These are phyloP conservation scores for Glyptemys insculpta DNA, from an alignment of 2,797 vertebrate genomes.

Conservation along the genomic window DNA sequence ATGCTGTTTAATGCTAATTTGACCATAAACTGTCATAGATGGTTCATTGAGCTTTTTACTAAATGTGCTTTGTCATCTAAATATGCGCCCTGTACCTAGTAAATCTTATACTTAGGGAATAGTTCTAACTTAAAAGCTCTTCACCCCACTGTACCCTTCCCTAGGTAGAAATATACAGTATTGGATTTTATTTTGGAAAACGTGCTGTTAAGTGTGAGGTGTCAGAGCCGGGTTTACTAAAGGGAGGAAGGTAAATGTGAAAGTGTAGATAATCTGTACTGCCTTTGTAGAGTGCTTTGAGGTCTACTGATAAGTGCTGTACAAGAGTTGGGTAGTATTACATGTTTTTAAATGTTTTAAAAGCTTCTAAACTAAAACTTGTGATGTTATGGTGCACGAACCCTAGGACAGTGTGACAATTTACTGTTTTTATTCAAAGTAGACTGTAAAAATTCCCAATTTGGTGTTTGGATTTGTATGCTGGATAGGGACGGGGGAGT, in stretches of 20 bases:
- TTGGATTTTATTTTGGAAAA: not conserved
- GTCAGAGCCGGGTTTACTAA: not conserved
- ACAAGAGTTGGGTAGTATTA: not conserved
- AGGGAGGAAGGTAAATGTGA: not conserved
- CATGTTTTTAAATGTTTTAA: not conserved
- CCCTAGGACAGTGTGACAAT: not conserved
- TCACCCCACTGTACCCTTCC: not conserved
- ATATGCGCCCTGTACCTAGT: not conserved
- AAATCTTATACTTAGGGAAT: not conserved
- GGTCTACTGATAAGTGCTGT: not conserved
- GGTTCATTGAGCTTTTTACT: not conserved
- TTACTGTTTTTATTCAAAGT: not conserved
- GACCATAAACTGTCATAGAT: not conserved
- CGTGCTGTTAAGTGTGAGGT: not conserved
- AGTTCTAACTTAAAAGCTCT: not conserved
- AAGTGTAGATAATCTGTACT: accelerated
- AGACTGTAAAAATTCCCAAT: not conserved
- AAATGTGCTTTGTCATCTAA: not conserved
- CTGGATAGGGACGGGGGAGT: not conserved
- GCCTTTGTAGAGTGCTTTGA: not conserved
- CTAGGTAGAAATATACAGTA: not conserved
- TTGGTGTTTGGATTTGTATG: not conserved
- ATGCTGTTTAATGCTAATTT: not conserved
- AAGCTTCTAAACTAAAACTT: not conserved
- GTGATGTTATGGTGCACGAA: not conserved